Conservation (phyloP, 2,113 vertebrate species). For the Pelobates fuscus region DNA sequence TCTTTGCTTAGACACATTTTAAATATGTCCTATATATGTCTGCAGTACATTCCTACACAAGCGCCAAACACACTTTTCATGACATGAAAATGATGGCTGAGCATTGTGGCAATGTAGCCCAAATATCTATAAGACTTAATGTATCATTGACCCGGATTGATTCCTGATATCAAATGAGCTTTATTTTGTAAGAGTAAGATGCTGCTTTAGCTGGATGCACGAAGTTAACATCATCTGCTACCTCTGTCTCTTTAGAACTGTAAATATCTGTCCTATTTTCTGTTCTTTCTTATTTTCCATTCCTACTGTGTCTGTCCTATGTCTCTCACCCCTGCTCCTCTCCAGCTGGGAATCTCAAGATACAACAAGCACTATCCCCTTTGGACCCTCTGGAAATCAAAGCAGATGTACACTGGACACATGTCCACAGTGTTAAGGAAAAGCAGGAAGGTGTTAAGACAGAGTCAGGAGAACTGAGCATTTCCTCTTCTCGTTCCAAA, state of each 20-base stretch:
- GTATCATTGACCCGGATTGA: too few species aligned
- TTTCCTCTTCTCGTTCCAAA: conserved; percentile 80
- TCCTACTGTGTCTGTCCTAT: conserved; percentile 36
- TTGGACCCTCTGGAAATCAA: conserved; percentile 81
- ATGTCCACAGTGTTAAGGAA: conserved; percentile 75
- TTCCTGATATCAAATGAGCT: too few species aligned
- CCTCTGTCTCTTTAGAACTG: neutral
- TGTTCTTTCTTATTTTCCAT: conserved; percentile 46
- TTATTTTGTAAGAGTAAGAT: too few species aligned
- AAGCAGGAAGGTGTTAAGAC: conserved; percentile 70
- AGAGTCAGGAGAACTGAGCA: conserved; percentile 72
- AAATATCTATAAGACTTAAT: too few species aligned
- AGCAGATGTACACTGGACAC: conserved; percentile 78
- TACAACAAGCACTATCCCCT: conserved; percentile 78
- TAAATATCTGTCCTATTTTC: conserved; percentile 17
- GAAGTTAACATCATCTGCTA: neutral
- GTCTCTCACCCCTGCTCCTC: conserved; percentile 36
- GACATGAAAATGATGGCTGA: too few species aligned
- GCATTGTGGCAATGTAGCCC: too few species aligned
- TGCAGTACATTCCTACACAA: too few species aligned
- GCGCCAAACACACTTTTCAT: too few species aligned
- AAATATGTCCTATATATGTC: too few species aligned
- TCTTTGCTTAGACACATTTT: too few species aligned
- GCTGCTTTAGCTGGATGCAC: too few species aligned
- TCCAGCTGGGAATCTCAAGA: conserved; percentile 79